These are phyloP conservation scores for Nettapus auritus DNA, from an alignment of 2,113 vertebrate genomes.

Conservation along the genomic window DNA sequence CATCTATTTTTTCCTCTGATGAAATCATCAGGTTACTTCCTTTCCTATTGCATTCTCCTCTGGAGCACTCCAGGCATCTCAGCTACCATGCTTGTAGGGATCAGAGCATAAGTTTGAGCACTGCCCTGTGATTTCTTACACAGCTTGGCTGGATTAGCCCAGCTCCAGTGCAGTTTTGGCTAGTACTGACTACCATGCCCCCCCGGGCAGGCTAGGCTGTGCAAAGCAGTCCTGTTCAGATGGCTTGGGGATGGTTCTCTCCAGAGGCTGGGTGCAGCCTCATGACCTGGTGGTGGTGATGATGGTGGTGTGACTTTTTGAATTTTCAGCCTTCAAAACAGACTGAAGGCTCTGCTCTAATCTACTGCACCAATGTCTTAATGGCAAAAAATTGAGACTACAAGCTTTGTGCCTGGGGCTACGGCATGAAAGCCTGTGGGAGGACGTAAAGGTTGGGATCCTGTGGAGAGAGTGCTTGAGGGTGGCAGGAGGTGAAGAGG, in stretches of 20 bases:
- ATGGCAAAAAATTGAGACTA: background rate
- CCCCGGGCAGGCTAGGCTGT: background rate
- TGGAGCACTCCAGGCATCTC: background rate
- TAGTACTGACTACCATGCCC: background rate
- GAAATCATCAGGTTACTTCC: background rate
- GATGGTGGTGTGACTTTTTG: background rate
- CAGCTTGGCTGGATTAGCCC: background rate
- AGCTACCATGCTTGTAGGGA: background rate
- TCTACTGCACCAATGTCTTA: background rate
- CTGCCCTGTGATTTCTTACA: background rate
- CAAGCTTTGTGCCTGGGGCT: background rate
- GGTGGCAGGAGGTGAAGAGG: background rate
- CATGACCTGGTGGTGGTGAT: fast-evolving
- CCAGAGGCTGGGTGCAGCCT: background rate
- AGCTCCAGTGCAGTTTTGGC: background rate
- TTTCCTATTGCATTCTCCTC: background rate
- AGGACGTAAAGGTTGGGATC: background rate
- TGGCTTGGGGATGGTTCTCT: background rate
- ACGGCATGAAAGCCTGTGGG: background rate
- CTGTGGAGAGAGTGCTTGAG: background rate
- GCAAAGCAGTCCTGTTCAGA: background rate
- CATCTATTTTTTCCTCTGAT: background rate
- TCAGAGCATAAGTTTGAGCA: fast-evolving
- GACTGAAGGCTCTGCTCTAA: background rate
- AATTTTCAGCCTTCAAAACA: background rate